These are phyloP conservation scores for Pseudobourletiella spinata DNA, from an alignment of 1,140 invertebrate species.

Conservation along the genomic window DNA sequence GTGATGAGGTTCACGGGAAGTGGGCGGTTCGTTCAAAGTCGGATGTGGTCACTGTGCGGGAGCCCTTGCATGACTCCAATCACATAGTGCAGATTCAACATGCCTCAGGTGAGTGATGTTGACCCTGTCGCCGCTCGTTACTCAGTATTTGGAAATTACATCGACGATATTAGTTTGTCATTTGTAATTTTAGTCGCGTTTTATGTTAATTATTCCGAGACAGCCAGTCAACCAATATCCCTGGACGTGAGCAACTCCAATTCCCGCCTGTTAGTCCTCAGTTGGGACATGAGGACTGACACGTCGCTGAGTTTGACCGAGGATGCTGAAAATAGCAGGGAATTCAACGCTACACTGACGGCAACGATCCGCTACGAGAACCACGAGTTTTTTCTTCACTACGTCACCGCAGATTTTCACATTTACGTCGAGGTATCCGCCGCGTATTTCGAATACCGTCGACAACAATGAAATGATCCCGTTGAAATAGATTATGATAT, in stretches of 20 bases:
- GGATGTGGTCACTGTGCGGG: conserved; percentile 2
- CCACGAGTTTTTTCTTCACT: conserved; percentile 30
- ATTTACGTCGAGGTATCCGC: conserved; percentile 20
- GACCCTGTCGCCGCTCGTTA: too few relatives aligned
- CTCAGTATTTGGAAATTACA: background rate
- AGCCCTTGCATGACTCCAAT: conserved; percentile 10
- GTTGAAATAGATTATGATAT: background rate
- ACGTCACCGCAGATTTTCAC: conserved; percentile 27
- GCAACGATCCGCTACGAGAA: conserved; percentile 23
- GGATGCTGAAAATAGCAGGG: background rate
- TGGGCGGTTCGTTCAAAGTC: conserved; percentile 29
- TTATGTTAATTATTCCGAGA: background rate
- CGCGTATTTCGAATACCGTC: conserved; percentile 1
- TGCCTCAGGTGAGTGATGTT: background rate
- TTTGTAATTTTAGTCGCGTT: background rate
- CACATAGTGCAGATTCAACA: conserved; percentile 33
- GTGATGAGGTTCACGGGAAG: conserved; percentile 50
- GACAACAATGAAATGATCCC: background rate
- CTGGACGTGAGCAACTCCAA: background rate
- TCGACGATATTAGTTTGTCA: background rate
- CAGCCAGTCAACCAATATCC: background rate
- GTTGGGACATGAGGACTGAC: conserved; percentile 32
- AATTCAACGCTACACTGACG: conserved; percentile 21
- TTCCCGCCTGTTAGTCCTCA: conserved; percentile 21
- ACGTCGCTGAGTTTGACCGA: background rate